Base-by-base conservation (phyloP, 2,797 vertebrate species). In the Cetoscarus ocellatus region DNA sequence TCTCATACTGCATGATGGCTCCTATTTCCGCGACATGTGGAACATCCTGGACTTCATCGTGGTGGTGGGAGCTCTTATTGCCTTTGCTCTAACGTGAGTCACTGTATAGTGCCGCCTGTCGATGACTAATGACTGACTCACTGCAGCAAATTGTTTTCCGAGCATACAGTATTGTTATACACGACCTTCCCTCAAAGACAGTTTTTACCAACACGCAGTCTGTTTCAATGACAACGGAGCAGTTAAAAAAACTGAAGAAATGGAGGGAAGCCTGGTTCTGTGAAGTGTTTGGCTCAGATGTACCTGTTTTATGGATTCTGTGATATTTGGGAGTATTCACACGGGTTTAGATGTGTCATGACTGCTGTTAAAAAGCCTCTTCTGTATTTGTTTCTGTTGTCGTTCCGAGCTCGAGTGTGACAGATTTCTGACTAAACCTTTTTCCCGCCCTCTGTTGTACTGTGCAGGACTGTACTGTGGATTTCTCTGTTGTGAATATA, bases 1-100 rank as follows among this genome's bases (percentile, higher is more conserved):
- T 85, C 95, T 99, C 90, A 97, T 99, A 82, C 95, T 99, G 66
- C 97, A 99, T 51, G 97, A 99, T 0, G 96, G 98, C 67, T 96
- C 98, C 36, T 99, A 99, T 78, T 99, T 99, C 90, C 96, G 98
- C 81, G 98, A 99, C 91, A 95, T 99, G 89, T 99, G 98, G 98
- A 99, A 99, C 92, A 96, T 99, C 85, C 93, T 99, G 90, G 98
- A 99, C 94, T 99, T 99, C 85, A 98, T 99, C 0, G 98, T 99
- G 83, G 98, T 99, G 81, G 97, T 99, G 78, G 98, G 98, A 58
- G 98, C 98, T 0, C 88, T 99, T 86, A 96, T 99, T 85, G 98
- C 98, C 77, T 99, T 99, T 15, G 98, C 98, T 74, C 93, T 99
- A 86, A 97, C 98, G 98, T 99, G 94, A 98, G 98, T 97, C 91